A percentile compares a stretch with the other conserved stretches of the same genome.
Evolutionary conservation across 2,113 vertebrate genomes (phyloP).

Genomic region (Aythya baeri): DNA sequence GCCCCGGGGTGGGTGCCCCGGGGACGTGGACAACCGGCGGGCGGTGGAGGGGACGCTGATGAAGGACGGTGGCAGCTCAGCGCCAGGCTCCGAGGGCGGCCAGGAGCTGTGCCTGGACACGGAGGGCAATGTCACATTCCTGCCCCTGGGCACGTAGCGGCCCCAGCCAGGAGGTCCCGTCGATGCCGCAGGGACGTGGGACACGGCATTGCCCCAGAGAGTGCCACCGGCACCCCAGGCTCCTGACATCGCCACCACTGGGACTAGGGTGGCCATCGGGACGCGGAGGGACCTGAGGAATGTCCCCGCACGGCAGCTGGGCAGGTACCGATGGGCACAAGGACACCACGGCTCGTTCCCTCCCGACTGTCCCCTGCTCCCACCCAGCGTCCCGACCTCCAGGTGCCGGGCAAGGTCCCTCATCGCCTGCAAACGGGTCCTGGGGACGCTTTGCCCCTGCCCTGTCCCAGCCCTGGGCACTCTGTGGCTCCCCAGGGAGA

Average conservation of each 20-base stretch:
- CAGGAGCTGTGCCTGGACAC: slow-evolving; percentile 38
- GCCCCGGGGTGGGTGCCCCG: background rate
- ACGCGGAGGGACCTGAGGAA: accelerated
- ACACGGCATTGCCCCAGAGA: background rate
- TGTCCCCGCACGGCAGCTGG: background rate
- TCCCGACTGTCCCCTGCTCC: background rate
- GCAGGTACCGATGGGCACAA: background rate
- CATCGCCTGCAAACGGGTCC: background rate
- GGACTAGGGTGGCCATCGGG: accelerated
- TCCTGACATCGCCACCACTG: background rate
- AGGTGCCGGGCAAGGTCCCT: background rate
- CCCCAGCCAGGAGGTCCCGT: accelerated
- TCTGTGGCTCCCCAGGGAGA: background rate
- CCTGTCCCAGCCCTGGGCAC: background rate
- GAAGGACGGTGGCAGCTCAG: background rate
- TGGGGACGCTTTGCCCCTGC: background rate
- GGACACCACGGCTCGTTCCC: accelerated
- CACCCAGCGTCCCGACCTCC: accelerated
- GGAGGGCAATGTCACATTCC: slow-evolving; percentile 48
- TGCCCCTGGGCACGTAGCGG: slow-evolving; percentile 56
- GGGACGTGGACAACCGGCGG: background rate
- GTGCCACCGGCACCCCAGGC: background rate
- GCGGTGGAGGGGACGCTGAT: background rate
- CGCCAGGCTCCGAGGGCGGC: background rate
- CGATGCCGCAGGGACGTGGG: background rate